phyloP scores from a whole-genome alignment of 2,113 vertebrate genomes.

The Sula dactylatra region DNA sequence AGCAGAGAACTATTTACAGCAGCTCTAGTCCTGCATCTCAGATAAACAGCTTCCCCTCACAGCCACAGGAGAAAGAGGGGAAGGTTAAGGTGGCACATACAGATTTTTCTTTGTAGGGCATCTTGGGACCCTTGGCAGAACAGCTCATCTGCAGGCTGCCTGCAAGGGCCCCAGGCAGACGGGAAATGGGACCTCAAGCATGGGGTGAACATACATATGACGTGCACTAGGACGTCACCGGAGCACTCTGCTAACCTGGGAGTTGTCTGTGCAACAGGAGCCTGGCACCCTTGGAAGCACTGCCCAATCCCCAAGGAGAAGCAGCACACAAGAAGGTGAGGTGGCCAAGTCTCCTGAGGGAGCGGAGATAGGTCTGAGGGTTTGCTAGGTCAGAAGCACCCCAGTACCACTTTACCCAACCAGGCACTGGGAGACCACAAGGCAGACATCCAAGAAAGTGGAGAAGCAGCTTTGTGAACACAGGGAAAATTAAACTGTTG shows the following conservation, averaged over 20 bases:
- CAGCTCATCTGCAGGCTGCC: not conserved
- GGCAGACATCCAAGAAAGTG: not conserved
- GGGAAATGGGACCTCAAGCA: not conserved
- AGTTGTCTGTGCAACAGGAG: not conserved
- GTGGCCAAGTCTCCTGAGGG: not conserved
- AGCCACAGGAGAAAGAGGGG: not conserved
- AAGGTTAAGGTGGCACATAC: not conserved
- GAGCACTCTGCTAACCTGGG: not conserved
- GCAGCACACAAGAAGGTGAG: not conserved
- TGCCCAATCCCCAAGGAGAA: not conserved
- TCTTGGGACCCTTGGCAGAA: not conserved
- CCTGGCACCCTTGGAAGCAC: not conserved
- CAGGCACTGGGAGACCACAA: not conserved
- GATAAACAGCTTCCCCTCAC: not conserved
- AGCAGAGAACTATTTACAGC: constrained; percentile 27
- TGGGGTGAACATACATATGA: not conserved
- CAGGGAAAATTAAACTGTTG: not conserved
- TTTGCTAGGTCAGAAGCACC: not conserved
- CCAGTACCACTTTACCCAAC: not conserved
- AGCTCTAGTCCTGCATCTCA: not conserved
- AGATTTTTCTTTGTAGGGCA: not conserved
- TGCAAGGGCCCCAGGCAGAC: not conserved
- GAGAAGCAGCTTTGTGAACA: not conserved
- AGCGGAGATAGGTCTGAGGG: not conserved
- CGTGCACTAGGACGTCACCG: not conserved